Percentiles rank a stretch among this genome's conserved stretches.
phyloP scores from a whole-genome alignment of 2,113 vertebrate genomes.

The Tauraco erythrolophus region DNA sequence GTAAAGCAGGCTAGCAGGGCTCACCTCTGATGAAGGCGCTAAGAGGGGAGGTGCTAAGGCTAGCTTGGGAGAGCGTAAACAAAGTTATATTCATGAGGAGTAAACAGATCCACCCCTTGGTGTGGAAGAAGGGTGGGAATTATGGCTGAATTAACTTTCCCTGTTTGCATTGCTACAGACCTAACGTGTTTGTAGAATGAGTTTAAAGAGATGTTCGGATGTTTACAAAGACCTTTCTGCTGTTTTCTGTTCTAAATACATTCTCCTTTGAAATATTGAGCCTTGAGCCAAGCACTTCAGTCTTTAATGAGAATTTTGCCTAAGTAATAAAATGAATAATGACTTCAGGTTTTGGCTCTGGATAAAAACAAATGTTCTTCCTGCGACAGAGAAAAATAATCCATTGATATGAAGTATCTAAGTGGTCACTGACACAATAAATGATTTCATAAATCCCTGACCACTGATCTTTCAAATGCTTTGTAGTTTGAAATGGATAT shows the following conservation, averaged over 20 bases:
- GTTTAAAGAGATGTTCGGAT: background rate
- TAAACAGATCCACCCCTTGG: background rate
- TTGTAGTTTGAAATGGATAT: background rate
- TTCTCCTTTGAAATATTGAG: background rate
- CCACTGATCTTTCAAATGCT: background rate
- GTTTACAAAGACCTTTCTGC: background rate
- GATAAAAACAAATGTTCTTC: constrained; percentile 9
- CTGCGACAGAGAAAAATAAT: background rate
- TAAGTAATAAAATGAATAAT: constrained; percentile 7
- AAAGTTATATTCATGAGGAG: background rate
- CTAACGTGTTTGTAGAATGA: background rate
- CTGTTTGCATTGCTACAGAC: background rate
- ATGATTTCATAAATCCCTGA: background rate
- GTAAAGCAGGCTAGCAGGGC: background rate
- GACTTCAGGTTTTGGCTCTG: background rate
- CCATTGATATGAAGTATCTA: background rate
- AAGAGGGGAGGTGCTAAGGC: background rate
- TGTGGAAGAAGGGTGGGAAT: background rate
- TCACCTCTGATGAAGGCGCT: background rate
- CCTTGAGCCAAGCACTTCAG: background rate
- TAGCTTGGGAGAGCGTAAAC: background rate
- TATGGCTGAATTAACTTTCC: background rate
- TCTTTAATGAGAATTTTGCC: constrained; percentile 8
- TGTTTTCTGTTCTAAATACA: constrained; percentile 15
- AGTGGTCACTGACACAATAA: background rate